A percentile compares a stretch with the other conserved stretches of the same genome.
Evolutionary conservation across 2,113 vertebrate species (phyloP).

Genomic region (Lathamus discolor): DNA sequence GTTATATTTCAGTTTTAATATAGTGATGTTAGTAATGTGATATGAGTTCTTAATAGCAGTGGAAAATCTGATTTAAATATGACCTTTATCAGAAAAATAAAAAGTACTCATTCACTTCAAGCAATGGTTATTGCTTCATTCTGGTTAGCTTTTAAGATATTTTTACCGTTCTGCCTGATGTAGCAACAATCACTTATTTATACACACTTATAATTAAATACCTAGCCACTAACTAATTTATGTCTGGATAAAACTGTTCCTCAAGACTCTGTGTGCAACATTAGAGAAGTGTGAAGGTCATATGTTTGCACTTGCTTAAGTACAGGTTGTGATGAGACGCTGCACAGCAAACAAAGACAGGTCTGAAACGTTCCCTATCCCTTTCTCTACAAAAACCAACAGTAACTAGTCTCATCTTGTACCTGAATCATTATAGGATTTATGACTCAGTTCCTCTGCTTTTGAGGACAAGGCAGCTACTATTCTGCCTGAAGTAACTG

Average conservation of each 20-base stretch:
- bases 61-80: slow-evolving; percentile 7
- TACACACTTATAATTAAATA: background rate
- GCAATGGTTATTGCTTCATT: background rate
- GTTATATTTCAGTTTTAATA: background rate
- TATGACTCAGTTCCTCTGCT: background rate
- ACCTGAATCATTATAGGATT: background rate
- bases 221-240: background rate
- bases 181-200: background rate
- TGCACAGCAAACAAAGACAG: background rate
- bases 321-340: background rate
- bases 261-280: background rate
- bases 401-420: background rate
- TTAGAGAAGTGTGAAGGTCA: background rate
- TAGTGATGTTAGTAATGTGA: background rate
- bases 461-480: background rate
- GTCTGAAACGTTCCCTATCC: background rate
- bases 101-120: background rate
- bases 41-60: background rate
- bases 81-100: background rate
- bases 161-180: background rate
- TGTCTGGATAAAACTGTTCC: background rate
- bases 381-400: background rate
- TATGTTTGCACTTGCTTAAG: background rate
- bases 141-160: background rate
- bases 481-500: background rate